A percentile compares a stretch with the other conserved stretches of the same genome.
Conservation (phyloP, 2,797 vertebrate species). For the Coluber constrictor region DNA sequence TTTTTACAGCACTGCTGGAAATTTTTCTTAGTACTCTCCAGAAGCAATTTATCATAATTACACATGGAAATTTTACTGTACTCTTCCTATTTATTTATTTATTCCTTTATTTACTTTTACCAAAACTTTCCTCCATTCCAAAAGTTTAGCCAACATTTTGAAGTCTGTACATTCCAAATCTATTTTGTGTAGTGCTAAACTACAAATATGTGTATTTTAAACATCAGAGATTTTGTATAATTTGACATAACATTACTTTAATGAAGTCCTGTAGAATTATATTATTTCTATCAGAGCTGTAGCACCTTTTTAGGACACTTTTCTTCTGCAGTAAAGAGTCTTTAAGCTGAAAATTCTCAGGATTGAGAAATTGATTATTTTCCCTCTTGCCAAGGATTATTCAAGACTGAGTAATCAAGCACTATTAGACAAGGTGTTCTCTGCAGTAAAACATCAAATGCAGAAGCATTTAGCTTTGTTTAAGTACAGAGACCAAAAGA, state of each 20-base stretch:
- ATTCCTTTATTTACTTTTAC: neutral
- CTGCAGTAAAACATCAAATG: conserved; percentile 39
- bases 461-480: conserved; percentile 56
- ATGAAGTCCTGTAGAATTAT: conserved; percentile 33
- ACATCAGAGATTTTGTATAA: rapidly evolving
- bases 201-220: neutral
- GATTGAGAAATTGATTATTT: conserved; percentile 36
- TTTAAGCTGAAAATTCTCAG: conserved; percentile 48
- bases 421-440: conserved; percentile 57
- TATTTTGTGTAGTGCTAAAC: neutral
- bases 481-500: conserved; percentile 30
- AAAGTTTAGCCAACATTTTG: neutral
- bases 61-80: neutral
- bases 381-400: conserved; percentile 33
- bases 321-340: conserved; percentile 49
- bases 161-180: neutral
- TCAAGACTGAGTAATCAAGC: conserved; percentile 17
- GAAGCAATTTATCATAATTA: conserved; percentile 35
- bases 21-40: conserved; percentile 36
- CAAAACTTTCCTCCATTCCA: neutral
- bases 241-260: neutral
- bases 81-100: neutral
- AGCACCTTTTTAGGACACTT: conserved; percentile 40
- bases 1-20: conserved; percentile 58
- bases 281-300: conserved; percentile 38